Conservation (phyloP, 2,113 vertebrate genomes). For the Macquaria australasica region DNA sequence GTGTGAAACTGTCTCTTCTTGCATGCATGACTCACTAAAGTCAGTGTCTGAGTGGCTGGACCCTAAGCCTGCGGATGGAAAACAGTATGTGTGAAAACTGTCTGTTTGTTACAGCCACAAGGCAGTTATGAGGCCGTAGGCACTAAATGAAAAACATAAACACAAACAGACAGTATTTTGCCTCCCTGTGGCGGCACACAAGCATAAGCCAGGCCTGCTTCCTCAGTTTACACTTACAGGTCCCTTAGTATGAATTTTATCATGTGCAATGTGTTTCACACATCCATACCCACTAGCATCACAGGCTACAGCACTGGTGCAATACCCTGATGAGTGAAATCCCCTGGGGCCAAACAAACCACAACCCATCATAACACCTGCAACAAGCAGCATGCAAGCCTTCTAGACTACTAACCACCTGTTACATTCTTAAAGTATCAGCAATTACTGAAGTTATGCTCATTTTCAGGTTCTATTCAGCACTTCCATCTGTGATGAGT, state of each 20-base stretch:
- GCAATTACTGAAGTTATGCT: conserved; percentile 60
- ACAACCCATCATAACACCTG: conserved; percentile 78
- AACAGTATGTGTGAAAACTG: conserved; percentile 52
- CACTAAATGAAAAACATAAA: conserved; percentile 54
- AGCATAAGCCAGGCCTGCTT: conserved; percentile 4
- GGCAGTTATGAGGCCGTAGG: conserved; percentile 33
- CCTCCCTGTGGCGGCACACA: conserved; percentile 19
- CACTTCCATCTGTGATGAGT: neutral
- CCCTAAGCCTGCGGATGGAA: conserved; percentile 41
- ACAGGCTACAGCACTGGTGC: conserved; percentile 62
- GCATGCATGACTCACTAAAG: conserved; percentile 65
- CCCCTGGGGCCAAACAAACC: conserved; percentile 64
- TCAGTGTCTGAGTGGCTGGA: conserved; percentile 53
- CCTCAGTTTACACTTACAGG: conserved; percentile 28
- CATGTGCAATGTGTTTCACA: conserved; percentile 51
- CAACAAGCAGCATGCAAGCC: conserved; percentile 54
- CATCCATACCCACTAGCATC: conserved; percentile 43
- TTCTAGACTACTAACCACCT: conserved; percentile 55
- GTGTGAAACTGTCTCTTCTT: conserved; percentile 30
- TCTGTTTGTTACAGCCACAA: conserved; percentile 45
- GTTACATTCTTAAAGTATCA: conserved; percentile 75
- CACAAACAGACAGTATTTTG: conserved; percentile 29
- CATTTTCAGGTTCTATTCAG: neutral
- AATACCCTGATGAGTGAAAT: conserved; percentile 71
- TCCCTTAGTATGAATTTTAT: conserved; percentile 40